phyloP scores from a whole-genome alignment of 2,797 vertebrate species.

The Cuniculus paca region DNA sequence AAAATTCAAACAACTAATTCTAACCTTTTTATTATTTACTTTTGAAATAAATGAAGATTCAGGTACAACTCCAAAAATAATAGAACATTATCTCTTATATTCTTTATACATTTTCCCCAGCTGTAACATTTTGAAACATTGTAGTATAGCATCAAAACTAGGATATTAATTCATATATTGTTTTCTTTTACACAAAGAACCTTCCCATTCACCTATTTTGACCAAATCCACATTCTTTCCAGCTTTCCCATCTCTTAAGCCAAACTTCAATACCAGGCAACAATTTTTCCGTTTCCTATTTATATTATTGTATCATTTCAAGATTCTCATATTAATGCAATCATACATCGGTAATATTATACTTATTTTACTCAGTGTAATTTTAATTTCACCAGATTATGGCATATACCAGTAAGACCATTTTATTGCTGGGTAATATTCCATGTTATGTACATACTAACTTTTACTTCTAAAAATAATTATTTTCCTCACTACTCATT shows the following conservation, averaged over 20 bases:
- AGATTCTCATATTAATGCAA: not conserved
- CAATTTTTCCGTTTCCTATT: not conserved
- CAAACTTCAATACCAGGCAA: not conserved
- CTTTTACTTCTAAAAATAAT: not conserved
- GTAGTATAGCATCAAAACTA: not conserved
- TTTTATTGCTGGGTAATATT: not conserved
- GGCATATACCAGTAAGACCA: not conserved
- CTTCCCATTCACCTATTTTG: not conserved
- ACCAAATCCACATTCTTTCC: not conserved
- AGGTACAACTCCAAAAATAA: not conserved
- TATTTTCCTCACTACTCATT: not conserved
- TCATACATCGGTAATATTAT: not conserved
- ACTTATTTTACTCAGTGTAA: not conserved
- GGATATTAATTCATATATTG: not conserved
- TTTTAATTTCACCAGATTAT: not conserved
- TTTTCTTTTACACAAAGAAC: not conserved
- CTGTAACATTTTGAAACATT: not conserved
- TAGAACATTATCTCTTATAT: not conserved
- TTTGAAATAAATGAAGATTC: not conserved
- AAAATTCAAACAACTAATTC: not conserved
- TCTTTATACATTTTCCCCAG: not conserved
- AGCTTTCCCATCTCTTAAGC: accelerated
- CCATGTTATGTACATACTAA: not conserved
- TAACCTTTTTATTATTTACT: not conserved
- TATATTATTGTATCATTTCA: not conserved